These are phyloP conservation scores for Sylvia atricapilla DNA, from an alignment of 2,113 vertebrate species.

Conservation along the genomic window DNA sequence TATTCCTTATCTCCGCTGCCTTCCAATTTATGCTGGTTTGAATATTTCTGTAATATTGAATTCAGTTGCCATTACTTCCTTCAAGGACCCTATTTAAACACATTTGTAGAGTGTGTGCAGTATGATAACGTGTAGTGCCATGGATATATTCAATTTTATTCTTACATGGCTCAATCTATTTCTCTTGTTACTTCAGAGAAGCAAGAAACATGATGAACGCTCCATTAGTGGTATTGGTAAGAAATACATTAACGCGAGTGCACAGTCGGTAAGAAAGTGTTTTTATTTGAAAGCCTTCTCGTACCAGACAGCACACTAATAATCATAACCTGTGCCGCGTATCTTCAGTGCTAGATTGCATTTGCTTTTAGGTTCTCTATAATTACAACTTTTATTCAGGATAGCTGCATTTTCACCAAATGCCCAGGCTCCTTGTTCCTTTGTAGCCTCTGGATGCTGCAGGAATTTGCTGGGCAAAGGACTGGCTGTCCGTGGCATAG, in stretches of 20 bases:
- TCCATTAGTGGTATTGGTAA: constrained; percentile 29
- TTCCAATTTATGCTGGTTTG: neutral
- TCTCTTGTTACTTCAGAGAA: neutral
- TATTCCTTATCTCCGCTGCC: neutral
- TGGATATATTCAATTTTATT: neutral
- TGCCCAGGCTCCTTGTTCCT: neutral
- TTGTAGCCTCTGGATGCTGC: neutral
- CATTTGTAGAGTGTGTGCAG: neutral
- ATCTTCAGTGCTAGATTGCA: neutral
- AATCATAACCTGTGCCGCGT: neutral
- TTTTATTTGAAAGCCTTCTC: constrained; percentile 13
- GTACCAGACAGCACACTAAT: neutral
- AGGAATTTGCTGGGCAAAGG: neutral
- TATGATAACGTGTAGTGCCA: rapidly evolving
- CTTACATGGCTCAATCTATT: neutral
- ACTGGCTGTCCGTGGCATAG: neutral
- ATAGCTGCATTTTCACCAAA: neutral
- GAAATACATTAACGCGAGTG: neutral
- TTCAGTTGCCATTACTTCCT: neutral
- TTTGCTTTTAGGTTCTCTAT: neutral
- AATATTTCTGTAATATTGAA: neutral
- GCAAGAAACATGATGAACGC: neutral
- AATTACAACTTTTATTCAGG: neutral
- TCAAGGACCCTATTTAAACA: neutral
- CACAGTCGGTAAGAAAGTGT: neutral